phyloP scores from a whole-genome alignment of 2,113 vertebrate species.

The Spermophilus dauricus region DNA sequence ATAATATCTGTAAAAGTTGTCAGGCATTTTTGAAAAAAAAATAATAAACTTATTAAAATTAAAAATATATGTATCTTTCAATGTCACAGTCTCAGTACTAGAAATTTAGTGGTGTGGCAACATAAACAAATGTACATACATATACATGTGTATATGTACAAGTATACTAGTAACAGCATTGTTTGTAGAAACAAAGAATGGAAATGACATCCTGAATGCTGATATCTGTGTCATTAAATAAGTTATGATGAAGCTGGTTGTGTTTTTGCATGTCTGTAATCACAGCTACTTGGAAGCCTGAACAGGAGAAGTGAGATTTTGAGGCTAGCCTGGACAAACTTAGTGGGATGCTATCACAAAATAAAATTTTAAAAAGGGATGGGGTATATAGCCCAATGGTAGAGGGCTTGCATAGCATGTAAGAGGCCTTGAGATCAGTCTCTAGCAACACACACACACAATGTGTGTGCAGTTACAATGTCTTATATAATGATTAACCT shows the following conservation, averaged over 20 bases:
- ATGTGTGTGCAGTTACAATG: not conserved
- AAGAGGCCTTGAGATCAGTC: not conserved
- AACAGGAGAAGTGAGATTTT: not conserved
- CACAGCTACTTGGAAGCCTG: not conserved
- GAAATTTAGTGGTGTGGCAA: not conserved
- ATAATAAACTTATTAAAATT: slow-evolving; percentile 1
- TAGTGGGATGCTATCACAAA: not conserved
- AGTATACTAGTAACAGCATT: not conserved
- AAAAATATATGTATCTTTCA: slow-evolving; percentile 17
- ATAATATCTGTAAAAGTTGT: not conserved
- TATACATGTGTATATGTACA: not conserved
- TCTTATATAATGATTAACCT: not conserved
- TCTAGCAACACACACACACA: not conserved
- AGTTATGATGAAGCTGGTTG: not conserved
- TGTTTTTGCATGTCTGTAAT: not conserved
- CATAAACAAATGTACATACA: not conserved
- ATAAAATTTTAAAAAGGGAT: not conserved
- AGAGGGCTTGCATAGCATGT: not conserved
- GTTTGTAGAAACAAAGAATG: not conserved
- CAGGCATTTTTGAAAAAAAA: not conserved
- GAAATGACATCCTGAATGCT: not conserved
- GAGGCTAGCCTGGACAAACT: not conserved
- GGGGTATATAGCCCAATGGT: not conserved
- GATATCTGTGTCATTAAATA: slow-evolving; percentile 11
- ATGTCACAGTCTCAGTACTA: not conserved